These are phyloP conservation scores for Grapholita molesta DNA, from an alignment of 1,140 invertebrate species.

Conservation along the genomic window DNA sequence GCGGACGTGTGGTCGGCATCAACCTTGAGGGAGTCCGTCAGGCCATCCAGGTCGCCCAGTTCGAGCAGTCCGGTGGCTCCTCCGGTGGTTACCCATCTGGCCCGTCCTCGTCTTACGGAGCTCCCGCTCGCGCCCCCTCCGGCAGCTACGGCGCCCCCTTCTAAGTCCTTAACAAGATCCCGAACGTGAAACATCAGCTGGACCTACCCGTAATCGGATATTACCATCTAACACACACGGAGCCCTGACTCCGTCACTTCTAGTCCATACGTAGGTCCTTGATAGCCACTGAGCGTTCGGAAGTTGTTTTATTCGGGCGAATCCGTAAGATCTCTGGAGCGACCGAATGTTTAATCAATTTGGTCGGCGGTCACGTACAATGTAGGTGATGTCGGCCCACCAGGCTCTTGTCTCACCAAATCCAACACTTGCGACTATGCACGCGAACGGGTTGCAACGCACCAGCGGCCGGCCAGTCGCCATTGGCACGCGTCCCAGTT, in stretches of 20 bases:
- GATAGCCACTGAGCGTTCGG: slow-evolving; percentile 5
- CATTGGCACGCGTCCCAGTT: slow-evolving; percentile 30
- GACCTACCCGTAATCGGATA: not conserved
- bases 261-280: slow-evolving; percentile 12
- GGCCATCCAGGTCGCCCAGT: slow-evolving; percentile 87
- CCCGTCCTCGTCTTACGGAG: slow-evolving; percentile 75
- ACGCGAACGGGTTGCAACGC: slow-evolving; percentile 59
- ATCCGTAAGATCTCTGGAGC: slow-evolving; percentile 36
- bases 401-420: slow-evolving; percentile 38
- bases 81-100: slow-evolving; percentile 79
- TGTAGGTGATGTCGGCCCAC: slow-evolving; percentile 61
- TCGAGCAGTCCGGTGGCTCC: slow-evolving; percentile 77
- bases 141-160: slow-evolving; percentile 81
- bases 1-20: slow-evolving; percentile 85
- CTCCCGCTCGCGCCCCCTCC: slow-evolving; percentile 70
- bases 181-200: slow-evolving; percentile 24
- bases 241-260: not conserved
- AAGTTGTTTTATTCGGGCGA: slow-evolving; percentile 43
- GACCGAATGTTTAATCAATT: slow-evolving; percentile 55
- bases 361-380: slow-evolving; percentile 62
- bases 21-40: slow-evolving; percentile 87
- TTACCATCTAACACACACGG: not conserved
- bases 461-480: slow-evolving; percentile 60
- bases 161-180: slow-evolving; percentile 41
- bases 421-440: slow-evolving; percentile 72